Evolutionary conservation across 53 echinoderm and acorn worm species (phyloP), one percentile per base, ranked within the genome.

Genomic region (Mesocentrotus franciscanus): DNA sequence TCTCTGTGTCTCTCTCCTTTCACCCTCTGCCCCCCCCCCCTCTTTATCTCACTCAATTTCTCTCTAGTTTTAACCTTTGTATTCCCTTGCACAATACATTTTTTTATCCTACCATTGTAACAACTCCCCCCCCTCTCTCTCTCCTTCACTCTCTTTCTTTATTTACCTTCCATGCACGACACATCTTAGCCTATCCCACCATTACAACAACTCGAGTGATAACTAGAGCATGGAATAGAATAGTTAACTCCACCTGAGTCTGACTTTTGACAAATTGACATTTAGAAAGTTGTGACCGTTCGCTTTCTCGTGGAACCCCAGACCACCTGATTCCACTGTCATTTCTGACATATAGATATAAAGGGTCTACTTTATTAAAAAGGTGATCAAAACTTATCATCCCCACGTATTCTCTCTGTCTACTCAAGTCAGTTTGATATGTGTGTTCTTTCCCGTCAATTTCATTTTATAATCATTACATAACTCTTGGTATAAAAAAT

Each of bases 211-310:
- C 87, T 87, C 56, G 58, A 13, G 39, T 87, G 58, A n/a, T 59
- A 87, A 87, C 57, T 87, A 29, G 87, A 58, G 56, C 87, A 87
- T 87, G 87, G 57, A 55, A 87, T 87, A 58, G 87, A 26, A 49
- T 8, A 49, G 84, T 84, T 49, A 58, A 58, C 56, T 15, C 56
- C 87, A 87, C 87, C 87, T 87, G 87, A 87, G 87, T 58, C 87
- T 13, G 10, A 35, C 58, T 57, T 87, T 87, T 58, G 87, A 87
- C 59, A 87, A 87, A 87, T 87, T 87, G 87, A 27, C 87, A 87
- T 87, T 87, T 56, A 56, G 29, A 27, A 87, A 87, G 87, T 87
- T 87, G 87, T 87, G 87, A 87, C 87, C 87, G 87, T 87, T 58
- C 15, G 57, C 58, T 58, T n/a, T 87, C 87, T 33, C 27, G 11